Evolutionary conservation across 2,888 invertebrate genomes (phyloP).

Genomic region (Chouioia cunea): DNA sequence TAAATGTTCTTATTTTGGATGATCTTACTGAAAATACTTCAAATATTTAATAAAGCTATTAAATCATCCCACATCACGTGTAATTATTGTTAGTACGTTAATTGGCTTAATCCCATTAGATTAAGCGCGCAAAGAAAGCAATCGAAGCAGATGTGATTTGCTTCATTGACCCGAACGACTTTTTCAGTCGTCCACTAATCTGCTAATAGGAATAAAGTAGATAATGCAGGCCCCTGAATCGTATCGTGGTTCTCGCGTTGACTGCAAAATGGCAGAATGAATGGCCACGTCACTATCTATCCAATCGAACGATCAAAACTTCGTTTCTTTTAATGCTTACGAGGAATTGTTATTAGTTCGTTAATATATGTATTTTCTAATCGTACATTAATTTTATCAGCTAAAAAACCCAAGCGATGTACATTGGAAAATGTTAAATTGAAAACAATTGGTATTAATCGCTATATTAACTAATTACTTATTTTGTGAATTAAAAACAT

Average conservation of each 20-base stretch:
- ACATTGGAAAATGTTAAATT: too few species aligned
- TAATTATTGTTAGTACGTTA: conserved; percentile 13
- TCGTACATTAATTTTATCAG: too few species aligned
- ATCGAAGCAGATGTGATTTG: conserved; percentile 31
- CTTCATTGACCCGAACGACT: conserved; percentile 25
- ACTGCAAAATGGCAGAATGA: conserved; percentile 20
- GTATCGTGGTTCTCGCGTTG: conserved; percentile 24
- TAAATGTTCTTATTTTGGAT: too few species aligned
- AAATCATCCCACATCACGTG: background rate
- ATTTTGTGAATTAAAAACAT: conserved; percentile 8
- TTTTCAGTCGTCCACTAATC: conserved; percentile 25
- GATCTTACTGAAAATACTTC: too few species aligned
- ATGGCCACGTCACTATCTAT: background rate
- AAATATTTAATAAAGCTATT: background rate
- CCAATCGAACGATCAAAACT: conserved; percentile 16
- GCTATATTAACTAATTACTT: background rate
- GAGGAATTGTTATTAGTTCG: too few species aligned
- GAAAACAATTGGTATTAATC: too few species aligned
- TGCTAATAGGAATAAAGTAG: conserved; percentile 42
- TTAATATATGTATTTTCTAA: too few species aligned
- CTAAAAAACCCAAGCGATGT: too few species aligned
- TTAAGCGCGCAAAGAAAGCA: conserved; percentile 18
- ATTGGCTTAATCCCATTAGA: conserved; percentile 24
- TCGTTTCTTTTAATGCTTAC: too few species aligned
- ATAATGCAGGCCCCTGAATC: conserved; percentile 38